phyloP scores from a whole-genome alignment of 2,888 invertebrate species.

The Calephelis perditalis region DNA sequence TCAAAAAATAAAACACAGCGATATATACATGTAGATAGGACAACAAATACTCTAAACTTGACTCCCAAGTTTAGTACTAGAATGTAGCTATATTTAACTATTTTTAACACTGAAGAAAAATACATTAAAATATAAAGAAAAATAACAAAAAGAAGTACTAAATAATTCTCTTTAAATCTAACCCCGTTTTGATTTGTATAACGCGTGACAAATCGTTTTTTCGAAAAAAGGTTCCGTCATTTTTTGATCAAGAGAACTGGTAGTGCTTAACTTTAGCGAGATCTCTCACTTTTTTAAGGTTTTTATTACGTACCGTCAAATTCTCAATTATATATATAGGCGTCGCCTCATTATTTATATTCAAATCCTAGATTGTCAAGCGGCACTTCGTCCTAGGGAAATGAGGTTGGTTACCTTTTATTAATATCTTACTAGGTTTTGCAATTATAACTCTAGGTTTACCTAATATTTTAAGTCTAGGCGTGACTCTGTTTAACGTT shows the following conservation, averaged over 20 bases:
- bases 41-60: background rate
- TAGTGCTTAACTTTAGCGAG: background rate
- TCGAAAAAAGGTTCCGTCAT: slow-evolving; percentile 1
- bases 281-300: background rate
- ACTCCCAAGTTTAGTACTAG: background rate
- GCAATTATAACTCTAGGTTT: background rate
- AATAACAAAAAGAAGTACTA: background rate
- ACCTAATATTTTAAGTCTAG: background rate
- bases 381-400: background rate
- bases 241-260: background rate
- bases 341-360: background rate
- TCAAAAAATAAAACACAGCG: background rate
- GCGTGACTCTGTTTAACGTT: background rate
- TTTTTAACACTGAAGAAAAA: background rate
- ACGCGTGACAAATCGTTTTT: background rate
- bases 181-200: background rate
- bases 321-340: background rate
- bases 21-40: background rate
- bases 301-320: background rate
- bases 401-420: background rate
- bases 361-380: background rate
- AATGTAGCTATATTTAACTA: background rate
- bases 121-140: background rate
- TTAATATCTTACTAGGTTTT: background rate
- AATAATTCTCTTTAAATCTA: background rate